These are phyloP conservation scores for Psittacula derbiana DNA, from an alignment of 2,797 vertebrate species.

Conservation along the genomic window DNA sequence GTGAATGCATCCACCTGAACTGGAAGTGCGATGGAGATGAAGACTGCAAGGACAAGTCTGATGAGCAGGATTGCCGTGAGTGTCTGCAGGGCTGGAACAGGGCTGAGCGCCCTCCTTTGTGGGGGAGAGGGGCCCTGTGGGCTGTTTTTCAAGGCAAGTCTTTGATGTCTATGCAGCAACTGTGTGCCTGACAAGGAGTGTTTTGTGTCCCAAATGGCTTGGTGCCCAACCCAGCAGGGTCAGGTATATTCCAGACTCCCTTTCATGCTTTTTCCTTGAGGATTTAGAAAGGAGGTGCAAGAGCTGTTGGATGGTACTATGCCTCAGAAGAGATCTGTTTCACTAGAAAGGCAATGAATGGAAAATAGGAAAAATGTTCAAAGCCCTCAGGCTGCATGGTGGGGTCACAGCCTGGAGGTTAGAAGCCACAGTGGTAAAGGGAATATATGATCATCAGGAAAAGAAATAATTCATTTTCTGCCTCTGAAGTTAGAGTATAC, in stretches of 20 bases:
- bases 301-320: neutral
- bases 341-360: neutral
- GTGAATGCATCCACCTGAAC: constrained; percentile 89
- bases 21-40: constrained; percentile 96
- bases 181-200: neutral
- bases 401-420: constrained; percentile 20
- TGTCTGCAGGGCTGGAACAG: neutral
- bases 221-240: neutral
- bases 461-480: constrained; percentile 15
- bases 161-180: neutral
- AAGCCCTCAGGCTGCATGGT: neutral
- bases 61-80: constrained; percentile 94
- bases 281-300: neutral
- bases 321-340: neutral
- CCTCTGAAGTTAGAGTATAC: constrained; percentile 6
- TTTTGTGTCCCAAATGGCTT: neutral
- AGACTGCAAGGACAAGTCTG: constrained; percentile 98
- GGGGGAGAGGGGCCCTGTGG: neutral
- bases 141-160: neutral
- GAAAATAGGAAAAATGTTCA: constrained; percentile 16
- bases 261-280: neutral
- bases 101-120: neutral
- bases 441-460: constrained; percentile 38
- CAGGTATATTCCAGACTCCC: neutral
- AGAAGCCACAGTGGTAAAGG: constrained; percentile 15